Conservation (phyloP, 2,113 vertebrate genomes). For the Chascanopsetta lugubris region DNA sequence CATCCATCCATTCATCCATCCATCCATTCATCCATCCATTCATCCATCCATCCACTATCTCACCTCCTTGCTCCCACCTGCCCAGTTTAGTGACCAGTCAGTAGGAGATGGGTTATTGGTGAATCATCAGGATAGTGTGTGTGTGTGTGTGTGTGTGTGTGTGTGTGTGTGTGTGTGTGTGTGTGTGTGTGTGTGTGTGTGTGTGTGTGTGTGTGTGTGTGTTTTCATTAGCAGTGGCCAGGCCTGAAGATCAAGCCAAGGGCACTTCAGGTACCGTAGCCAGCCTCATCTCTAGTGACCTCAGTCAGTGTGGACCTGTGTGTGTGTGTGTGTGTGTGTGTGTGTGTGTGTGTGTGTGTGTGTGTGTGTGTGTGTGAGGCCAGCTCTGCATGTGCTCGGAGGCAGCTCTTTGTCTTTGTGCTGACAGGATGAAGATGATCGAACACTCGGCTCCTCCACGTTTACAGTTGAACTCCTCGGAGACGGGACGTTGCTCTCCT, state of each 20-base stretch:
- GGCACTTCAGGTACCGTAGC: slow-evolving; percentile 58
- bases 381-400: slow-evolving; percentile 64
- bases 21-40: too few species aligned
- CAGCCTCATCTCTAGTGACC: slow-evolving; percentile 46
- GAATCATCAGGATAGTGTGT: too few species aligned
- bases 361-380: slow-evolving; percentile 51
- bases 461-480: too few species aligned
- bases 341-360: slow-evolving; percentile 15
- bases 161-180: too few species aligned
- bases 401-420: slow-evolving; percentile 78
- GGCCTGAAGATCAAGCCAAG: slow-evolving; percentile 78
- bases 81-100: too few species aligned
- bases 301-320: slow-evolving; percentile 19
- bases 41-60: too few species aligned
- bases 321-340: slow-evolving; percentile 26
- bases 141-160: too few species aligned
- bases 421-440: slow-evolving; percentile 77
- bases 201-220: slow-evolving; percentile 14
- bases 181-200: slow-evolving; percentile 10
- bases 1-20: too few species aligned
- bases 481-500: too few species aligned
- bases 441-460: slow-evolving; percentile 49
- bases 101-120: too few species aligned
- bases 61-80: too few species aligned
- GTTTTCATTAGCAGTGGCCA: slow-evolving; percentile 61